Evolutionary conservation across 35 echinoderm and acorn worm species (phyloP), one percentile per base, ranked within the genome.

Genomic region (Holothuria glaberrima): DNA sequence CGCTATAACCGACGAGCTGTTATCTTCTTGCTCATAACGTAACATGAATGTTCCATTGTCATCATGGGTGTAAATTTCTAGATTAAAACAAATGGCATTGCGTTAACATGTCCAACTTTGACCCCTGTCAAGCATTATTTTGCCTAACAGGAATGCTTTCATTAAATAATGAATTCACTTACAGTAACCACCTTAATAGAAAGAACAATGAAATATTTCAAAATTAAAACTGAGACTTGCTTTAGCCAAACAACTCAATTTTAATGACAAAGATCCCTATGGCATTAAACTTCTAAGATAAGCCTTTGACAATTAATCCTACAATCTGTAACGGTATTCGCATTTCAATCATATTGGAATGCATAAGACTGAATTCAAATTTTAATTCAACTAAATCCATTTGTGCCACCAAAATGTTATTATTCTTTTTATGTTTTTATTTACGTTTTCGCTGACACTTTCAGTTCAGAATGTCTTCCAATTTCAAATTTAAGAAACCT

Each of bases 1-100:
- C 57, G 80, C 80, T 19, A 31, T 84, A 20, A 84, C 58, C 12
- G 17, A 41, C 9, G 74, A 52, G 38, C 74, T 78, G n/a, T 78
- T 76, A 24, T 6, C 36, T n/a, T 30, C 27, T 48, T 48, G 9
- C 3, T 78, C 74, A 22, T 78, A 48, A 48, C 20, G 5, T 50
- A 78, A 78, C 44, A 50, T 9, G 21, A 78, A 50, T 52, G 74
- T 78, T 48, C 12, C 74, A 78, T 78, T 78, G 0, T 52, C 74
- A 22, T 19, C 33, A 21, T 41, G 34, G 34, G 31, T 75, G 71
- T 75, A 41, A 41, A 22, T 75, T 36, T 41, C 71, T 75, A 6
- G 24, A 46, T 75, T 18, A 75, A 24, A 75, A 75, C 0, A 36
- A 41, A 18, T 18, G 32, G 33, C 35, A 75, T 18, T 72, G 71